Percentiles rank a stretch among this genome's conserved stretches.
Evolutionary conservation across 2,113 vertebrate species (phyloP).

Genomic region (Prunella himalayana): DNA sequence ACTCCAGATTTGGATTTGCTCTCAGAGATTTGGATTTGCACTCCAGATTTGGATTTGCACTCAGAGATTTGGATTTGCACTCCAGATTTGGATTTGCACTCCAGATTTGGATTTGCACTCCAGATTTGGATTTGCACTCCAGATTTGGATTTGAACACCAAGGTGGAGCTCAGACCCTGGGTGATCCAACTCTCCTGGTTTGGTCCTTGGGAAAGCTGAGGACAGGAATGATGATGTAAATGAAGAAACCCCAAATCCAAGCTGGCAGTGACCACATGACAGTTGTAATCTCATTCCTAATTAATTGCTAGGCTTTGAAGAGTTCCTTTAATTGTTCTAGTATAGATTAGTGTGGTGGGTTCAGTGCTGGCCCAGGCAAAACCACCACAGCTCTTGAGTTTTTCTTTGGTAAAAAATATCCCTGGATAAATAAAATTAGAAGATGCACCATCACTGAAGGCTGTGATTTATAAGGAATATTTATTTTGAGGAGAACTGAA

Average conservation of each 20-base stretch:
- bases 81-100: too few relatives aligned
- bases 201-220: not conserved
- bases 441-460: not conserved
- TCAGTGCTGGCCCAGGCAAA: too few relatives aligned
- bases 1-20: not conserved
- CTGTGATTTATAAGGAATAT: not conserved
- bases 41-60: too few relatives aligned
- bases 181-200: not conserved
- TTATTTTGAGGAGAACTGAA: not conserved
- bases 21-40: not conserved
- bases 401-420: not conserved
- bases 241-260: not conserved
- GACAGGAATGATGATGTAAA: not conserved
- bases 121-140: too few relatives aligned
- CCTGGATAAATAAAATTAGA: not conserved
- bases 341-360: too few relatives aligned
- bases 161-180: not conserved
- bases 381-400: not conserved
- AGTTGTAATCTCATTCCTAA: not conserved
- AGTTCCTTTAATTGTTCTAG: not conserved
- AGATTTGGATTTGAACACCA: too few relatives aligned
- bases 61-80: too few relatives aligned
- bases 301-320: not conserved
- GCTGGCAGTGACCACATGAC: not conserved
- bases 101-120: not conserved